These are phyloP conservation scores for Autographa pulchrina DNA, from an alignment of 2,888 invertebrate species.

Conservation along the genomic window DNA sequence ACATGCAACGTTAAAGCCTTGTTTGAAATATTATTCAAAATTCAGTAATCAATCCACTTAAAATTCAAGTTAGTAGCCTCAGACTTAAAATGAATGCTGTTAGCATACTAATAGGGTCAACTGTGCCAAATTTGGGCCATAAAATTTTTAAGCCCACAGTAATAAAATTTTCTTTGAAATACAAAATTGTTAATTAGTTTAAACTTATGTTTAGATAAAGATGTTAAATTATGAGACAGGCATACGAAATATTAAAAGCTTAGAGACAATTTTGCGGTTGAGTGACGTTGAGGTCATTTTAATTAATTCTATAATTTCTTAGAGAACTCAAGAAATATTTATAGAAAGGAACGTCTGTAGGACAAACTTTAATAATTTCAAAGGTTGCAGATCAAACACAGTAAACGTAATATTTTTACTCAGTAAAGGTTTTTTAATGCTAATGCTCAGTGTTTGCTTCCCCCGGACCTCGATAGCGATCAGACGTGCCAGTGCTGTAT, in stretches of 20 bases:
- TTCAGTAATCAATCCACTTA: constrained; percentile 58
- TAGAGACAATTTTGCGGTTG: not conserved
- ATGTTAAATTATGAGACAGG: constrained; percentile 24
- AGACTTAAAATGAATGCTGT: constrained; percentile 53
- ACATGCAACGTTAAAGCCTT: constrained; percentile 12
- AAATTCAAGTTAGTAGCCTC: constrained; percentile 53
- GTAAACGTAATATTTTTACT: not conserved
- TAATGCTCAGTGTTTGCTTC: not conserved
- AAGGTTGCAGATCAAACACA: not conserved
- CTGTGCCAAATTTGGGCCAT: constrained; percentile 28
- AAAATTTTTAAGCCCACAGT: constrained; percentile 35
- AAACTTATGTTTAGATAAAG: constrained; percentile 19
- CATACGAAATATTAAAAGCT: not conserved
- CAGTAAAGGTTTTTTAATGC: constrained; percentile 2
- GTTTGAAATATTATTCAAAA: constrained; percentile 46
- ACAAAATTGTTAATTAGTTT: constrained; percentile 29
- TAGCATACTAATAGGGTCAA: constrained; percentile 53
- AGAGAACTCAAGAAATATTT: not conserved
- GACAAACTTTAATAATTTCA: not conserved
- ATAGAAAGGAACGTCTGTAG: not conserved
- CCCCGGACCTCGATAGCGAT: too few relatives aligned
- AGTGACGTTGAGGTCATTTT: not conserved
- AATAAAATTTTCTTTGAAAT: constrained; percentile 27
- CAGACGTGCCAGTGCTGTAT: too few relatives aligned
- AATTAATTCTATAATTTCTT: not conserved